Conservation (phyloP, 2,797 vertebrate genomes). For the Manis javanica region DNA sequence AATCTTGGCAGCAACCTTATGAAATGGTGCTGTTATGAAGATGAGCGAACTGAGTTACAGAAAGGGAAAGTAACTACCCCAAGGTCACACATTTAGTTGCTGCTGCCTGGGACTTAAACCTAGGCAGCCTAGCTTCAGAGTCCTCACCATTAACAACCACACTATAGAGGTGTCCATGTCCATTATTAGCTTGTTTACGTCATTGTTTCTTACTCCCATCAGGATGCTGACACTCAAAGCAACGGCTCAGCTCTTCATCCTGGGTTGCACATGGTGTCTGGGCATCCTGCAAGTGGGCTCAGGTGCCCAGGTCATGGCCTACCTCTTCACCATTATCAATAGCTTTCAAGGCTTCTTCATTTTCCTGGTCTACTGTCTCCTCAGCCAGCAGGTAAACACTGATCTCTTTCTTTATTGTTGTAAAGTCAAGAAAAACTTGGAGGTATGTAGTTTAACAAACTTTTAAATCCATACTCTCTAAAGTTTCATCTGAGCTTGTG, state of each 20-base stretch:
- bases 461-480: not conserved
- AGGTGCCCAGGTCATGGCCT: not conserved
- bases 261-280: constrained; percentile 79
- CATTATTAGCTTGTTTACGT: not conserved
- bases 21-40: not conserved
- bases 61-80: not conserved
- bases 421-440: not conserved
- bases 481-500: not conserved
- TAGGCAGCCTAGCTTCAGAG: not conserved
- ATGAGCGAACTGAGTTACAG: not conserved
- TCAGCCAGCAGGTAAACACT: constrained; percentile 70
- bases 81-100: not conserved
- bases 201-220: not conserved
- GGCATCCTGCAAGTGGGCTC: constrained; percentile 74
- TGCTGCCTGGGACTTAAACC: not conserved
- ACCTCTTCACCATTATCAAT: constrained; percentile 79
- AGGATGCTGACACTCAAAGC: constrained; percentile 79
- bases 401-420: not conserved
- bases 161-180: not conserved
- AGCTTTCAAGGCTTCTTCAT: constrained; percentile 78
- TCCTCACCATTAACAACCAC: not conserved
- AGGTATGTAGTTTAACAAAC: not conserved
- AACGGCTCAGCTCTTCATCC: constrained; percentile 71
- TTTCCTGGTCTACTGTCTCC: constrained; percentile 80
- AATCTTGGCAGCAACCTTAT: not conserved